Conservation (phyloP, 2,113 vertebrate species). For the Meles meles region DNA sequence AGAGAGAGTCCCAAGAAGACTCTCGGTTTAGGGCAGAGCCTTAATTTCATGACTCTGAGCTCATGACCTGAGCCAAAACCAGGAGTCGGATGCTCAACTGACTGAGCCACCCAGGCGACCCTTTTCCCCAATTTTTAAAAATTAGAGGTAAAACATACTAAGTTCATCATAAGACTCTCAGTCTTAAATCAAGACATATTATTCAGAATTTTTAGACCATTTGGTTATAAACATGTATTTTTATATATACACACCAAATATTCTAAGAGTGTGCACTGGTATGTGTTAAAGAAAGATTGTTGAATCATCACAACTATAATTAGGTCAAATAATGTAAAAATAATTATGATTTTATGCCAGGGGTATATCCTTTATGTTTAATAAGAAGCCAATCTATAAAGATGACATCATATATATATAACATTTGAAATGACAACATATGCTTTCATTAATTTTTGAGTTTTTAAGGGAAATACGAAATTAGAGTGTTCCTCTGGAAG, state of each 20-base stretch:
- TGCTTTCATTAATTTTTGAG: background rate
- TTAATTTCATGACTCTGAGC: background rate
- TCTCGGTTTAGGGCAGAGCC: background rate
- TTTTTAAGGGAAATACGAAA: background rate
- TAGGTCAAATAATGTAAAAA: background rate
- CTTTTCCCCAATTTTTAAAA: background rate
- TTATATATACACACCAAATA: background rate
- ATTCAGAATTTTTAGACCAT: background rate
- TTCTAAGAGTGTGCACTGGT: background rate
- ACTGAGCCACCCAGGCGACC: background rate
- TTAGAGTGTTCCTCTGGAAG: background rate
- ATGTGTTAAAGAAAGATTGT: background rate
- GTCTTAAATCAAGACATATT: constrained; percentile 39
- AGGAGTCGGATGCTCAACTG: background rate
- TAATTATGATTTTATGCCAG: background rate
- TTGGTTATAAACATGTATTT: background rate
- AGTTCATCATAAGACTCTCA: constrained; percentile 11
- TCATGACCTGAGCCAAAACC: background rate
- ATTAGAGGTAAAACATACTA: constrained; percentile 27
- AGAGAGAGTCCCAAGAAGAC: background rate
- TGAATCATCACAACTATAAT: background rate
- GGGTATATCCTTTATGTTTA: background rate
- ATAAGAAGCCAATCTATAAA: background rate
- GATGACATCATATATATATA: background rate
- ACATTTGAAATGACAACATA: background rate